phyloP scores from a whole-genome alignment of 2,113 vertebrate species.

The Cisticola juncidis region DNA sequence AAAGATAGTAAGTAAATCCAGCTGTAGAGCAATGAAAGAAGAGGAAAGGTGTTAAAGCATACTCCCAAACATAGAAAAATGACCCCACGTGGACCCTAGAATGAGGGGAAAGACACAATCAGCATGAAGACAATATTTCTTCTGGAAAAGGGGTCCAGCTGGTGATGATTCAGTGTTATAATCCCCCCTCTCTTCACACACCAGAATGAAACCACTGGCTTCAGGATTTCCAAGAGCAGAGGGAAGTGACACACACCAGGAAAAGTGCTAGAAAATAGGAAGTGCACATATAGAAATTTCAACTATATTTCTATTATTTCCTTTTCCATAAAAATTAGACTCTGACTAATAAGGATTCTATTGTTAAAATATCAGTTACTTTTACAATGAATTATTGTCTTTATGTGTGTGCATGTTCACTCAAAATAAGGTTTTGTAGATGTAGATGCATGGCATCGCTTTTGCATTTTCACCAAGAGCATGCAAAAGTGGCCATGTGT shows the following conservation, averaged over 20 bases:
- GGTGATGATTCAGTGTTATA: not conserved
- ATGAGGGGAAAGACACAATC: not conserved
- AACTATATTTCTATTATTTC: not conserved
- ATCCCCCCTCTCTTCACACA: fast-evolving
- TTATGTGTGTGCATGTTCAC: not conserved
- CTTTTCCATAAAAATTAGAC: not conserved
- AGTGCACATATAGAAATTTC: not conserved
- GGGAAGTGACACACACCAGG: fast-evolving
- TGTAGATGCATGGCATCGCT: fast-evolving
- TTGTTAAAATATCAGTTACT: not conserved
- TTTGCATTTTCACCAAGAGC: not conserved
- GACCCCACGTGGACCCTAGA: not conserved
- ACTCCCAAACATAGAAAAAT: not conserved
- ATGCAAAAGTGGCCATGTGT: not conserved
- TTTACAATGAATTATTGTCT: not conserved
- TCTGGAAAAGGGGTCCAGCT: not conserved
- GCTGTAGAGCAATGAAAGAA: not conserved
- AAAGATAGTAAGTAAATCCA: not conserved
- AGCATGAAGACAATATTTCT: not conserved
- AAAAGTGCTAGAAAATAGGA: not conserved
- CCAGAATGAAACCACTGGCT: not conserved
- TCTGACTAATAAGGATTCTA: not conserved
- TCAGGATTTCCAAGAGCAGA: not conserved
- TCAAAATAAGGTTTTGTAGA: not conserved
- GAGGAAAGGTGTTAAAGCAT: not conserved